Conservation (phyloP, 2,888 invertebrate genomes). For the Chymomyza caudatula region DNA sequence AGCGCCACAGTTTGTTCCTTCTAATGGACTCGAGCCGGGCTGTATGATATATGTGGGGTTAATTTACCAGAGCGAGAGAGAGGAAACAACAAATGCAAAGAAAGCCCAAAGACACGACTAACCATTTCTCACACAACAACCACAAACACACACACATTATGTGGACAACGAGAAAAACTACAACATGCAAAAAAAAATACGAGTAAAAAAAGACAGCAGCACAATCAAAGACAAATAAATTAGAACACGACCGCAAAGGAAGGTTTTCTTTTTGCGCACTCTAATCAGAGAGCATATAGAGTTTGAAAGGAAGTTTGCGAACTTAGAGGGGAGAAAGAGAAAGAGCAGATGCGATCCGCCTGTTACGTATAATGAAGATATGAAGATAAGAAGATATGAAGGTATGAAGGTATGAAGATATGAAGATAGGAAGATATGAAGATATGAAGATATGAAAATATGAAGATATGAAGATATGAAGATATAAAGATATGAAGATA, state of each 20-base stretch:
- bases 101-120: slow-evolving; percentile 51
- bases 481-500: no score
- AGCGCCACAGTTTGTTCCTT: slow-evolving; percentile 17
- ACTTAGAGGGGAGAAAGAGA: no score
- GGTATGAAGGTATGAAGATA: no score
- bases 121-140: slow-evolving; percentile 22
- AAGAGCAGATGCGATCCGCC: no score
- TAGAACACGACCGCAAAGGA: slow-evolving; percentile 66
- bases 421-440: no score
- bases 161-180: background rate
- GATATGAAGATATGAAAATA: no score
- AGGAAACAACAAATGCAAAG: slow-evolving; percentile 21
- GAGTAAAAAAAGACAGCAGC: slow-evolving; percentile 27
- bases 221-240: slow-evolving; percentile 72
- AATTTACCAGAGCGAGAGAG: slow-evolving; percentile 38
- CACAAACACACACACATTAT: background rate
- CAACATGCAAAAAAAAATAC: background rate
- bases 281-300: background rate
- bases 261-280: slow-evolving; percentile 31
- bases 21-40: slow-evolving; percentile 54
- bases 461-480: no score
- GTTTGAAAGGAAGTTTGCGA: no score
- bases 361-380: no score
- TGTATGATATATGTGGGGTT: slow-evolving; percentile 62
- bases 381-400: no score